These are phyloP conservation scores for Charadrius vociferus DNA, from an alignment of 2,113 vertebrate genomes.

Conservation along the genomic window DNA sequence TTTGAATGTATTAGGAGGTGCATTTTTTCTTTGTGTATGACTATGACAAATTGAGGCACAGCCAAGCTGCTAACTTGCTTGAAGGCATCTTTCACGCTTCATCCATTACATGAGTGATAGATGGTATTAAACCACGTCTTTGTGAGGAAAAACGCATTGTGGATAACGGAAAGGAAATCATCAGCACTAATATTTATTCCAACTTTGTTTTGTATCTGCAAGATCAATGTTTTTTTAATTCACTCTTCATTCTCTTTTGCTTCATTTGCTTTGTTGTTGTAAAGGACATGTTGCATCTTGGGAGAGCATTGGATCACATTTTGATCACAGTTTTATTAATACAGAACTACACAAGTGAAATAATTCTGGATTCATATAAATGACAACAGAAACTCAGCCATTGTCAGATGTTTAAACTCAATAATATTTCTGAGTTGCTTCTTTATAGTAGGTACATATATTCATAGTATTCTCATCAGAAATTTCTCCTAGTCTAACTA, in stretches of 20 bases:
- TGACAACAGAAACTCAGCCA: neutral
- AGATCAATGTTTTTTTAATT: slow-evolving; percentile 43
- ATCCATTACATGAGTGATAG: slow-evolving; percentile 59
- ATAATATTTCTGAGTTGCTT: neutral
- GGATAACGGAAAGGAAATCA: slow-evolving; percentile 53
- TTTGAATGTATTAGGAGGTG: slow-evolving; percentile 38
- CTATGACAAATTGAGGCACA: slow-evolving; percentile 64
- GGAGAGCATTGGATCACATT: neutral
- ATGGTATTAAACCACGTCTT: slow-evolving; percentile 20
- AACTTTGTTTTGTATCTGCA: slow-evolving; percentile 20
- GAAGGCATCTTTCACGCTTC: slow-evolving; percentile 60
- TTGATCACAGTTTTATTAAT: neutral
- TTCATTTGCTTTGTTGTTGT: slow-evolving; percentile 36
- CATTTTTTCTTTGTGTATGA: slow-evolving; percentile 24
- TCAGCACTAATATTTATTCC: slow-evolving; percentile 32
- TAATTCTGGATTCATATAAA: neutral
- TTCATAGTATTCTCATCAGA: neutral
- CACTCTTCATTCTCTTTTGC: slow-evolving; percentile 29
- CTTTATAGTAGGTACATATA: neutral
- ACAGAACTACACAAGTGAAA: neutral
- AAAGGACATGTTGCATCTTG: neutral
- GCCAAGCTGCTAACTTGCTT: slow-evolving; percentile 51
- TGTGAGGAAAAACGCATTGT: neutral
- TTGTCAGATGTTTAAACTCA: neutral
- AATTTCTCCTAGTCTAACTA: neutral